phyloP scores from a whole-genome alignment of 2,888 invertebrate genomes.

The Pollenia labialis region DNA sequence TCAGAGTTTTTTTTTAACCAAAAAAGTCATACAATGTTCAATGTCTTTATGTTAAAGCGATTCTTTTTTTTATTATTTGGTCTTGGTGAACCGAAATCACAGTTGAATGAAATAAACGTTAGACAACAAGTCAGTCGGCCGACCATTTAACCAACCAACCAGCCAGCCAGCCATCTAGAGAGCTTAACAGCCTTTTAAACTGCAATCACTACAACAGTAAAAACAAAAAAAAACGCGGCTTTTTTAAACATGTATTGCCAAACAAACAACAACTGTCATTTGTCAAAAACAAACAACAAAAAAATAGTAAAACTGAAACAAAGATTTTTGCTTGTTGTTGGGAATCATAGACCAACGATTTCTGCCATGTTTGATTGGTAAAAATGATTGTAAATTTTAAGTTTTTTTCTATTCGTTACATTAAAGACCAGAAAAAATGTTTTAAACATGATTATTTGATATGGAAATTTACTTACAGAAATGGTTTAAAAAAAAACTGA shows the following conservation, averaged over 20 bases:
- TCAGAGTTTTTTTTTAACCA: background rate
- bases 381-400: slow-evolving; percentile 48
- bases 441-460: slow-evolving; percentile 52
- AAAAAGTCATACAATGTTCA: slow-evolving; percentile 29
- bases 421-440: slow-evolving; percentile 56
- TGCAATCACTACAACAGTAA: slow-evolving; percentile 21
- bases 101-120: slow-evolving; percentile 57
- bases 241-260: slow-evolving; percentile 62
- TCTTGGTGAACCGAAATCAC: slow-evolving; percentile 21
- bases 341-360: slow-evolving; percentile 31
- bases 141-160: slow-evolving; percentile 4
- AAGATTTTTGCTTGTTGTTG: slow-evolving; percentile 24
- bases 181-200: slow-evolving; percentile 59
- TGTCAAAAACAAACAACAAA: slow-evolving; percentile 46
- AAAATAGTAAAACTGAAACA: background rate
- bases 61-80: background rate
- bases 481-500: background rate
- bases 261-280: slow-evolving; percentile 69
- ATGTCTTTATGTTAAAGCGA: background rate
- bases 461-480: slow-evolving; percentile 28
- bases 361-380: slow-evolving; percentile 44
- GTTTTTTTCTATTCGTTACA: background rate
- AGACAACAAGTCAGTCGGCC: slow-evolving; percentile 56
- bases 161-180: background rate
- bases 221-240: slow-evolving; percentile 42